phyloP scores from a whole-genome alignment of 2,113 vertebrate species.

The Poeciliopsis occidentalis region DNA sequence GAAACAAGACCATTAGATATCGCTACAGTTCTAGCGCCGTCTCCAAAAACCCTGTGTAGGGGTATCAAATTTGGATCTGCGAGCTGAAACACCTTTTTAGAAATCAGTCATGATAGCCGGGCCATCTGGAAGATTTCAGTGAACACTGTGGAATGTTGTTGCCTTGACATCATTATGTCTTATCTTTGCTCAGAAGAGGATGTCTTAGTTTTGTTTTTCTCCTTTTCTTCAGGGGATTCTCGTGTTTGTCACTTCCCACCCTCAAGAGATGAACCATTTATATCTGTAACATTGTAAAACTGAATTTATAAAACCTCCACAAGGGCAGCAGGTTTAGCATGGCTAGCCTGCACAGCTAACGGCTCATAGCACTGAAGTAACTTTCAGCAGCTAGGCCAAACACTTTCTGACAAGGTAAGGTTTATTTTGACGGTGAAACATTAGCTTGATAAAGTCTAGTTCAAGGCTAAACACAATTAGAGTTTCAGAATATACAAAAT shows the following conservation, averaged over 20 bases:
- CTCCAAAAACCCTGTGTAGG: slow-evolving; percentile 27
- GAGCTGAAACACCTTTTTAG: background rate
- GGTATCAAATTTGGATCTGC: slow-evolving; percentile 15
- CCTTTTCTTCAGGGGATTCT: background rate
- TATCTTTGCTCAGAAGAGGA: slow-evolving; percentile 26
- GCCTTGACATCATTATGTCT: slow-evolving; percentile 8
- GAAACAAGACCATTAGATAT: slow-evolving; percentile 22
- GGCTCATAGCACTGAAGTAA: background rate
- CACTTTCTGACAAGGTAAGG: background rate
- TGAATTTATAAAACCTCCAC: background rate
- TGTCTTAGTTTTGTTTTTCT: slow-evolving; percentile 21
- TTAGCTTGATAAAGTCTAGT: background rate
- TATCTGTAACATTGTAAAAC: background rate
- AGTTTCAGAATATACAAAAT: background rate
- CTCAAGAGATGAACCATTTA: background rate
- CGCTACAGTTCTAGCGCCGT: slow-evolving; percentile 20
- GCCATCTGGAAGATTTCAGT: slow-evolving; percentile 24
- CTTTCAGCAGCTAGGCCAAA: background rate
- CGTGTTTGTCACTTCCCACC: background rate
- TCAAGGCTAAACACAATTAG: background rate
- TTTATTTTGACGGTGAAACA: background rate
- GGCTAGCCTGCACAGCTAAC: too few species aligned
- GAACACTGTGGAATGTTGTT: background rate
- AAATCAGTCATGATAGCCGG: slow-evolving; percentile 2
- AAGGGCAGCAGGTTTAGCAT: background rate